Evolutionary conservation across 2,113 vertebrate genomes (phyloP), one percentile per base, ranked within the genome.

Genomic region (Bufo bufo): DNA sequence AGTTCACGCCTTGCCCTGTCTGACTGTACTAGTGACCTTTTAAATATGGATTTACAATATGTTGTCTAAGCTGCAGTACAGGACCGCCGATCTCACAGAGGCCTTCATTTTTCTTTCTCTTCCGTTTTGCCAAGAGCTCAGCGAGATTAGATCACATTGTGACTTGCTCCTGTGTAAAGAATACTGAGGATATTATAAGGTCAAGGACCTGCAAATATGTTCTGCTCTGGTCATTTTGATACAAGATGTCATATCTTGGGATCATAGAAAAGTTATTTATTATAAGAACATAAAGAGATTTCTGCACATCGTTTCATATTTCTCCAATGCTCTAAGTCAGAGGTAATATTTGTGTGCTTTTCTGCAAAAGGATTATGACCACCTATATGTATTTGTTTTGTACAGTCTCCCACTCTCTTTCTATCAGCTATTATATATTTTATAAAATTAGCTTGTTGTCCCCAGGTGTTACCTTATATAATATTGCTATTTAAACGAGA

Each of bases 171-270:
- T 66, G 13, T 79, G 85, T 86, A 86, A 86, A 78, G 75, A 49
- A 86, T 52, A 86, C 49, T 20, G 63, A 23, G 81, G 56, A 84
- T 84, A 75, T 83, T 83, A 65, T n/a, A 83, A 88, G 87, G 87
- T 88, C 87, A 88, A 88, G 86, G 71, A 77, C 45, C 81, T 52
- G 66, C 20, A 77, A 69, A 33, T 83, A 82, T 83, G 59, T 88
- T 77, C 47, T 88, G 65, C 77, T 80, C 54, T 87, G 69, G 66
- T 72, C 86, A 56, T 84, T 88, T 65, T 88, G 71, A 77, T 45
- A 54, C 43, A 71, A 88, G 71, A 77, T 88, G 71, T 84, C 49
- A 83, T 77, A 84, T 65, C 58, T 43, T 65, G 52, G 23, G 66
- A 23, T 77, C 56, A 83, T 63, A 83, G 80, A 83, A 63, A 84